Conservation (phyloP, 1,140 invertebrate species). For the Drepana arcuata region DNA sequence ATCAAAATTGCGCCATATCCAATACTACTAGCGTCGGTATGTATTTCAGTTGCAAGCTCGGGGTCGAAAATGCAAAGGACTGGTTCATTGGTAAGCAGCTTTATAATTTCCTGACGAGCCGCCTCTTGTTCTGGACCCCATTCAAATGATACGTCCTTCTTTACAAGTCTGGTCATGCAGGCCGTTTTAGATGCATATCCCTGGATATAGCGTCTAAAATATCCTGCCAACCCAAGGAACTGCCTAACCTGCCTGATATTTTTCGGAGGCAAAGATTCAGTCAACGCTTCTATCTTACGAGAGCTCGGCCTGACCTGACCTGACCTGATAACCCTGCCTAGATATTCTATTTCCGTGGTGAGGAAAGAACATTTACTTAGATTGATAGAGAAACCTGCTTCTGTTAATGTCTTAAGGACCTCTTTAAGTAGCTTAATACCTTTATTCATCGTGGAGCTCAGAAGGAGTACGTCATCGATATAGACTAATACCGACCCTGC, state of each 20-base stretch:
- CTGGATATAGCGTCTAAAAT: constrained; percentile 35
- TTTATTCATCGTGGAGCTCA: not conserved
- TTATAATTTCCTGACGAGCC: constrained; percentile 2
- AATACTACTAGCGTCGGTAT: not conserved
- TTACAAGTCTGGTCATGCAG: constrained; percentile 19
- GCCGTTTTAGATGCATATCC: constrained; percentile 18
- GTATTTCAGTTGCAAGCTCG: not conserved
- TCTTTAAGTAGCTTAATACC: not conserved
- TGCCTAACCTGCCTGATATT: constrained; percentile 28
- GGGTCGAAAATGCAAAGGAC: constrained; percentile 2
- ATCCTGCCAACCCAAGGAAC: constrained; percentile 35
- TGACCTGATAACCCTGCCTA: constrained; percentile 10
- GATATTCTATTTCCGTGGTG: constrained; percentile 3
- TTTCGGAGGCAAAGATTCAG: constrained; percentile 27
- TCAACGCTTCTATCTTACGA: constrained; percentile 33
- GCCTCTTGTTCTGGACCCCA: constrained; percentile 4
- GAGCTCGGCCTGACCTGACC: constrained; percentile 27
- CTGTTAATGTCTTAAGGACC: not conserved
- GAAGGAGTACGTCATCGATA: not conserved
- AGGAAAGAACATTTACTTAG: constrained; percentile 3
- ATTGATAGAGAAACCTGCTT: constrained; percentile 1
- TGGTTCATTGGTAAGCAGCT: constrained; percentile 6
- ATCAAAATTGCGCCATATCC: constrained; percentile 1
- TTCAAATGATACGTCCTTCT: constrained; percentile 3
- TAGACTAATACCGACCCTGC: not conserved